Evolutionary conservation across 2,797 vertebrate species (phyloP).

Genomic region (Aldrovandia affinis): DNA sequence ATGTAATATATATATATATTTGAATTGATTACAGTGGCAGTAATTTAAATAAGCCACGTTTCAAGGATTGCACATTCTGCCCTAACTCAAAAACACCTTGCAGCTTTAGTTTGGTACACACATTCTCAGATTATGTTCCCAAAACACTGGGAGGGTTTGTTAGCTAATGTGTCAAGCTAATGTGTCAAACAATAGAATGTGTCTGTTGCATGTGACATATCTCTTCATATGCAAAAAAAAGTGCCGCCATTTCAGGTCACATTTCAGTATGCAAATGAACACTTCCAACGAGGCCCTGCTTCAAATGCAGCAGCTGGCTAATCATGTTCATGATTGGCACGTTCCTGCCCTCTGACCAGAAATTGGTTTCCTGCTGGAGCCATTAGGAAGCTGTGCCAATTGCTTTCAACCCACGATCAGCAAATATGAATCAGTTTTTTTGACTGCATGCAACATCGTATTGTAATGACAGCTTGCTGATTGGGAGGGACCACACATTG

Average conservation of each 20-base stretch:
- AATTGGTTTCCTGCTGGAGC: neutral
- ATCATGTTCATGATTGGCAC: constrained; percentile 13
- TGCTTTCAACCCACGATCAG: neutral
- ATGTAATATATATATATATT: no score
- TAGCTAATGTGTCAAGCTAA: neutral
- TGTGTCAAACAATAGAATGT: neutral
- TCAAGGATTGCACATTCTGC: no score
- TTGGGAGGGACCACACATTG: neutral
- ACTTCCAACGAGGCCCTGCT: neutral
- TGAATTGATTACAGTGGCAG: no score
- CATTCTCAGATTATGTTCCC: no score
- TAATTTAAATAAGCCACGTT: no score
- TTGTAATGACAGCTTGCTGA: neutral
- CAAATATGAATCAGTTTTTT: neutral
- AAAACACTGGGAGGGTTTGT: no score
- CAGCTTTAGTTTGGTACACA: no score
- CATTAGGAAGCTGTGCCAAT: constrained; percentile 5
- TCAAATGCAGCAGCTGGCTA: neutral
- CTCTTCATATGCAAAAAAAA: no score
- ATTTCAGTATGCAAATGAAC: neutral
- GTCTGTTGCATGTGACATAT: neutral
- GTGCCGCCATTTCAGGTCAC: no score
- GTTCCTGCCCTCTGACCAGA: neutral
- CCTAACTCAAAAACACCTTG: no score
- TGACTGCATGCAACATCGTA: neutral